Percentiles rank a stretch among this genome's conserved stretches.
Evolutionary conservation across 2,113 vertebrate species (phyloP).

Genomic region (Choloepus hoffmanni): DNA sequence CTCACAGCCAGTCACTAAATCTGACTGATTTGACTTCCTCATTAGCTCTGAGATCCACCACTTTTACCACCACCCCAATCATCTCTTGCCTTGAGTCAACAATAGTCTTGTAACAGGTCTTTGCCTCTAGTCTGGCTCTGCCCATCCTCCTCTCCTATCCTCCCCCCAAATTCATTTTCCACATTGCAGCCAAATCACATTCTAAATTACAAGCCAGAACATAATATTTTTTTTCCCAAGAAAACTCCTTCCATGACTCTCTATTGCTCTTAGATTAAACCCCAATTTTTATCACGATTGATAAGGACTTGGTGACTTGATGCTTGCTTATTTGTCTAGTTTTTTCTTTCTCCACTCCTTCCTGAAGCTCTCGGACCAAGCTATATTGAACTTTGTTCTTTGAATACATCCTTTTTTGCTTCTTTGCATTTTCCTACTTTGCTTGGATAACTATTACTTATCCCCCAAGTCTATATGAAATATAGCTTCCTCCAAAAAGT

Average conservation of each 20-base stretch:
- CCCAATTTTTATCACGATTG: neutral
- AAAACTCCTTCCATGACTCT: neutral
- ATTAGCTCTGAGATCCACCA: neutral
- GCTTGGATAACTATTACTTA: slow-evolving; percentile 46
- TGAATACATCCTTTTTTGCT: slow-evolving; percentile 64
- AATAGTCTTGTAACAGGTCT: neutral
- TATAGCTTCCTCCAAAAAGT: slow-evolving; percentile 57
- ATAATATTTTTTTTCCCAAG: neutral
- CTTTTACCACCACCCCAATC: neutral
- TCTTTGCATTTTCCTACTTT: slow-evolving; percentile 18
- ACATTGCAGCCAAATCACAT: neutral
- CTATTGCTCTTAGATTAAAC: neutral
- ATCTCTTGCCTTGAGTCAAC: neutral
- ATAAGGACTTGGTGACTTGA: neutral
- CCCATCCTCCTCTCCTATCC: neutral
- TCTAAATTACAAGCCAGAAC: neutral
- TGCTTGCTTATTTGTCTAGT: neutral
- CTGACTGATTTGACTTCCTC: neutral
- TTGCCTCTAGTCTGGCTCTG: neutral
- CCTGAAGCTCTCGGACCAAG: neutral
- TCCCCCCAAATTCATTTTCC: neutral
- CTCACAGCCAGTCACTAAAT: neutral
- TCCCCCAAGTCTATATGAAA: slow-evolving; percentile 66
- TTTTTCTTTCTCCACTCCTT: neutral
- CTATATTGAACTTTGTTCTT: slow-evolving; percentile 23